Conservation (phyloP, 2,113 vertebrate species). For the Amphiprion percula region DNA sequence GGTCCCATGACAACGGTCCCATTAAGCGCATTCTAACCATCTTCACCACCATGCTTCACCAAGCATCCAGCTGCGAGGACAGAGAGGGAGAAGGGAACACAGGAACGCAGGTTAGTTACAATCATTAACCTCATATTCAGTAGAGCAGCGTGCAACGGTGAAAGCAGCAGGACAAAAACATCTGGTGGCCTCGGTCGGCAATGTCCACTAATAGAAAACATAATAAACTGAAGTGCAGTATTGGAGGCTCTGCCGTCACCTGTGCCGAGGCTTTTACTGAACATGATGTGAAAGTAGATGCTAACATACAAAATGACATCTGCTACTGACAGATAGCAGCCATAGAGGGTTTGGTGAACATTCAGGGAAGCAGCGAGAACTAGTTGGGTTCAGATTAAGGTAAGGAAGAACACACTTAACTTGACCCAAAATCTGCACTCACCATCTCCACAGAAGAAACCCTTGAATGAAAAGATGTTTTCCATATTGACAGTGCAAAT, state of each 20-base stretch:
- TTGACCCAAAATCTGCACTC: not conserved
- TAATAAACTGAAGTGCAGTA: not conserved
- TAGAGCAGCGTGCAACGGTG: not conserved
- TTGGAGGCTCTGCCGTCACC: slow-evolving; percentile 4
- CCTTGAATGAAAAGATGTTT: slow-evolving; percentile 34
- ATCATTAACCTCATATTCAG: slow-evolving; percentile 17
- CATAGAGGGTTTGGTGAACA: not conserved
- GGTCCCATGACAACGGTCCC: slow-evolving; percentile 54
- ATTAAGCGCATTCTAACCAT: slow-evolving; percentile 63
- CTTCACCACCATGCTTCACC: slow-evolving; percentile 73
- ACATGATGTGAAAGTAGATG: not conserved
- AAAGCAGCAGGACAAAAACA: slow-evolving; percentile 11
- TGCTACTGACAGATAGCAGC: not conserved
- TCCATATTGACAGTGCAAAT: slow-evolving; percentile 28
- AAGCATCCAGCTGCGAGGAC: slow-evolving; percentile 65
- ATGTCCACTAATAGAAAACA: not conserved
- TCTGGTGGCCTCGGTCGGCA: not conserved
- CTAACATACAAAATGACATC: slow-evolving; percentile 22
- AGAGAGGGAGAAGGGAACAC: slow-evolving; percentile 28
- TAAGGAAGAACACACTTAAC: slow-evolving; percentile 1
- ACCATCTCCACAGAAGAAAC: slow-evolving; percentile 6
- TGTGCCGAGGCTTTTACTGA: not conserved
- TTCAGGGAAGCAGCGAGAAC: not conserved
- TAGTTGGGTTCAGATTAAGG: slow-evolving; percentile 1
- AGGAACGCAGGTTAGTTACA: slow-evolving; percentile 44